Base-by-base conservation (phyloP, 2,888 invertebrate genomes). In the Drosophila stalkeri region DNA sequence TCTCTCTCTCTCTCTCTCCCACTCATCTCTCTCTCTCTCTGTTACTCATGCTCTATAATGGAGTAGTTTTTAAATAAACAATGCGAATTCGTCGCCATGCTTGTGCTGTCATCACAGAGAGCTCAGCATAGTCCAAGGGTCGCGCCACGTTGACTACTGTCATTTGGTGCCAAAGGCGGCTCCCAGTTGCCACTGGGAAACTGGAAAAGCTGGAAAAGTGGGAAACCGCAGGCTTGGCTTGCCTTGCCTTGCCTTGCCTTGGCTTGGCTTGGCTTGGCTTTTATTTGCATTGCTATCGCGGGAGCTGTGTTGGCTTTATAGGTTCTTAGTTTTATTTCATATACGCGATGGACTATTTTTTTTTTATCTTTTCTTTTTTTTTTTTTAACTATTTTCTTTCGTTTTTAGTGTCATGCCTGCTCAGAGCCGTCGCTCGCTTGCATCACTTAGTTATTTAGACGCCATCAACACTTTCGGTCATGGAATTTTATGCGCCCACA, bases 21-120 rank as follows among this genome's bases (percentile, higher is more conserved):
- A 56, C 61, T 55, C 60, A n/a, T 7, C 31, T 9, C 49, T 4
- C 20, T 12, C 23, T 11, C 20, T 23, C 37, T 3, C 20, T 16
- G 16, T 20, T 61, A n/a, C 61, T 52, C 63, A 61, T 52, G 47
- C 68, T 55, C 77, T 78, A 83, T 83, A 83, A 82, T 85, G 65
- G 78, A 85, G 83, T 80, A 78, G 78, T 76, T 83, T 82, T 80
- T 85, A 85, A 85, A 83, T 83, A 85, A 83, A 85, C 82, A 84
- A 82, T 84, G 85, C 73, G 73, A 56, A 66, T 73, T 73, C 81
- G 68, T 73, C 78, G 78, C 81, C 67, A 66, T 64, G 57, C 64
- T 65, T 62, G 52, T 47, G 65, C 57, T 72, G 73, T 60, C 80
- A 72, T 72, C 81, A 56, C 55, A 18, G 39, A 27, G 55, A 27